Evolutionary conservation across 2,113 vertebrate genomes (phyloP).

Genomic region (Passer montanus): DNA sequence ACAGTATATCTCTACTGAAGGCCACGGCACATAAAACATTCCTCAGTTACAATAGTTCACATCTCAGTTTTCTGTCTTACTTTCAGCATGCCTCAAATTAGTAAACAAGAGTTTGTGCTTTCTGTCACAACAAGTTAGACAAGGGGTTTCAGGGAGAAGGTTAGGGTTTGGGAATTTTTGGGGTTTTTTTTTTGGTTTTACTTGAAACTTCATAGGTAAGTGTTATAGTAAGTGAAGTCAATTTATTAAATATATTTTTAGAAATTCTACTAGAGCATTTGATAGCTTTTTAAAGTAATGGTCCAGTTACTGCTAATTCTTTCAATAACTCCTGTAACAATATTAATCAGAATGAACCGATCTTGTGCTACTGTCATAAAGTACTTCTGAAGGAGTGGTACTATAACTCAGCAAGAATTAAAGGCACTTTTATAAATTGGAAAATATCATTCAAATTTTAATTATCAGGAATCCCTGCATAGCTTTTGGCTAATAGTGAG

Average conservation of each 20-base stretch:
- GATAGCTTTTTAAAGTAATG: neutral
- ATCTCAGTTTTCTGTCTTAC: neutral
- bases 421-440: neutral
- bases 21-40: neutral
- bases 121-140: neutral
- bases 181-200: neutral
- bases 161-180: accelerated
- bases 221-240: neutral
- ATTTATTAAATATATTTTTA: neutral
- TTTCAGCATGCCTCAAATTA: neutral
- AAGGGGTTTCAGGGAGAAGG: accelerated
- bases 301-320: neutral
- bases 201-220: neutral
- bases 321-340: neutral
- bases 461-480: neutral
- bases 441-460: constrained; percentile 14
- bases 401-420: neutral
- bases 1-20: neutral
- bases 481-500: neutral
- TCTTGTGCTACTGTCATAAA: neutral
- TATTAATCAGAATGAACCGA: neutral
- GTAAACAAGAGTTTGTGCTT: neutral
- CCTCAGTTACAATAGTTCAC: neutral
- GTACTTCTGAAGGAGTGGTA: neutral
- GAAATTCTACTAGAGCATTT: neutral